Conservation (phyloP, 2,797 vertebrate genomes). For the Myotis myotis region DNA sequence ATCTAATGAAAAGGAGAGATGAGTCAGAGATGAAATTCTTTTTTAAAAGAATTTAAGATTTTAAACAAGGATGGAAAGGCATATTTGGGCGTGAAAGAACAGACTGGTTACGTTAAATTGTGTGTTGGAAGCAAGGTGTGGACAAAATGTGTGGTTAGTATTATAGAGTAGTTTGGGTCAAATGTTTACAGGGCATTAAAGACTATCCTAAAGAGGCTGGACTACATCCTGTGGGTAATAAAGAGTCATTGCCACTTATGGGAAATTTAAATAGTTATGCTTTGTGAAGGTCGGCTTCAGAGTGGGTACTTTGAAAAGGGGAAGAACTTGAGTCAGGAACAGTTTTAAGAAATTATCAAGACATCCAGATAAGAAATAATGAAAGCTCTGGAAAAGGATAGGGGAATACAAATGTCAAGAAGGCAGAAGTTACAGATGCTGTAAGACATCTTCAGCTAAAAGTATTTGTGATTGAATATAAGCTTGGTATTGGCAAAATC, state of each 20-base stretch:
- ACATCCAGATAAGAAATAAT: neutral
- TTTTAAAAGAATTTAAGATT: neutral
- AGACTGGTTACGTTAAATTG: neutral
- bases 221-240: neutral
- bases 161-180: neutral
- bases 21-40: neutral
- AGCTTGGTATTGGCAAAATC: neutral
- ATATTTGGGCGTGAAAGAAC: neutral
- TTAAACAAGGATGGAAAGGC: neutral
- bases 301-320: neutral
- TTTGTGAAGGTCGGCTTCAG: neutral
- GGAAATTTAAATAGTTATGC: neutral
- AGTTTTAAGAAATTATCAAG: neutral
- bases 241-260: neutral
- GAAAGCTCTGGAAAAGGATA: neutral
- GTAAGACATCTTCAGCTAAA: neutral
- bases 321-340: neutral
- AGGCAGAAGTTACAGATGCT: neutral
- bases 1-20: neutral
- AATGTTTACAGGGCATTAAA: neutral
- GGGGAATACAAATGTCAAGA: neutral
- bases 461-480: neutral
- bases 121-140: neutral
- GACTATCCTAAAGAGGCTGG: neutral
- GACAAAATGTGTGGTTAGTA: neutral